Percentiles rank a stretch among this genome's conserved stretches.
phyloP scores from a whole-genome alignment of 2,113 vertebrate genomes.

The Ardeotis arabs region DNA sequence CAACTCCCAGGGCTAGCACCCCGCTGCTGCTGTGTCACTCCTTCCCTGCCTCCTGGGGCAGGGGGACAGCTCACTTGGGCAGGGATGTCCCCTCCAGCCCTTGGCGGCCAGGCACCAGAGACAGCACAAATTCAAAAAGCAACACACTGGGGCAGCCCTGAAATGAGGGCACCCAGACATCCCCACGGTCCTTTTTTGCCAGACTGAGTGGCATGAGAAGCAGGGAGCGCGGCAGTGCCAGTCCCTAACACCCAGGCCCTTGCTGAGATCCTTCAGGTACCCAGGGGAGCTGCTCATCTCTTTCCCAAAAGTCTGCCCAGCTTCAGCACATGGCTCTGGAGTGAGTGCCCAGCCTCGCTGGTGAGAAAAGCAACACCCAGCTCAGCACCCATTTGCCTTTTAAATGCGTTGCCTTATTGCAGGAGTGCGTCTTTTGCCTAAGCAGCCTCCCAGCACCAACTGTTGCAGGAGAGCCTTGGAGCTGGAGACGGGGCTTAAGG shows the following conservation, averaged over 20 bases:
- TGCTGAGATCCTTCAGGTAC: background rate
- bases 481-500: background rate
- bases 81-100: background rate
- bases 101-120: background rate
- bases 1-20: background rate
- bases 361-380: background rate
- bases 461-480: background rate
- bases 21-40: background rate
- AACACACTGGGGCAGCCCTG: rapidly evolving
- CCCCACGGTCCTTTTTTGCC: rapidly evolving
- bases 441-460: background rate
- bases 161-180: rapidly evolving
- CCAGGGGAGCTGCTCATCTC: background rate
- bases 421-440: background rate
- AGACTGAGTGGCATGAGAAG: background rate
- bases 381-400: background rate
- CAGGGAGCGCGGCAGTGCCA: background rate
- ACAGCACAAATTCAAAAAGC: background rate
- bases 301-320: background rate
- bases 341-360: background rate
- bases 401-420: background rate
- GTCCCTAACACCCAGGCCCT: no score
- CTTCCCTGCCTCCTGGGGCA: rapidly evolving
- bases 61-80: background rate
- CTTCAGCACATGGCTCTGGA: background rate